Percentiles rank a stretch among this genome's conserved stretches.
phyloP scores from a whole-genome alignment of 2,113 vertebrate species.

The Zosterops borbonicus region DNA sequence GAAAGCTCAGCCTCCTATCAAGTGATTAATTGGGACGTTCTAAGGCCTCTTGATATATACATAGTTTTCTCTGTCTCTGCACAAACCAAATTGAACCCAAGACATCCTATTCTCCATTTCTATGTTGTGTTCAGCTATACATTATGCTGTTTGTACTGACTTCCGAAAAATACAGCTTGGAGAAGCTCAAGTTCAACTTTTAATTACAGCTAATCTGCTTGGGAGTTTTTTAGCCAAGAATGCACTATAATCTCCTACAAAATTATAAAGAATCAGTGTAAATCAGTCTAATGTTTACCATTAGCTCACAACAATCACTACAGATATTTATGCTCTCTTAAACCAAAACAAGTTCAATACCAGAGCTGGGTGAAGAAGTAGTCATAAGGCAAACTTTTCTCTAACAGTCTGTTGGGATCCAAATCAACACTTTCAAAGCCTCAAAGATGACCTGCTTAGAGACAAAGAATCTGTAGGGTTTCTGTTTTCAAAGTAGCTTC shows the following conservation, averaged over 20 bases:
- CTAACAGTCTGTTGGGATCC: not conserved
- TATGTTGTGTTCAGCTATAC: not conserved
- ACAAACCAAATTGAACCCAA: not conserved
- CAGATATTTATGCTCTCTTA: not conserved
- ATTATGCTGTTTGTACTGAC: not conserved
- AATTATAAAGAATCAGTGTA: not conserved
- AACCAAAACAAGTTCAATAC: not conserved
- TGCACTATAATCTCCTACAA: not conserved
- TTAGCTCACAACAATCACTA: not conserved
- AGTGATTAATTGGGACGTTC: not conserved
- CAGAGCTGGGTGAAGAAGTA: not conserved
- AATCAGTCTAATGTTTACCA: not conserved
- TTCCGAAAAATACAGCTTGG: not conserved
- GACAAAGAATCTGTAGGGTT: not conserved
- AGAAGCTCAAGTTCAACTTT: not conserved
- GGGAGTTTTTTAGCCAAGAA: not conserved
- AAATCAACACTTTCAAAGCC: not conserved
- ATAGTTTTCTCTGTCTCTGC: not conserved
- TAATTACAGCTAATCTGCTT: not conserved
- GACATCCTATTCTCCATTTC: not conserved
- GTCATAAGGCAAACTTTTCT: not conserved
- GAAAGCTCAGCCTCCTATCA: not conserved
- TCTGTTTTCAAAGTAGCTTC: not conserved
- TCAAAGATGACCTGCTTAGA: not conserved
- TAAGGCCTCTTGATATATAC: not conserved